These are phyloP conservation scores for Varecia variegata DNA, from an alignment of 2,797 vertebrate genomes.

Conservation along the genomic window DNA sequence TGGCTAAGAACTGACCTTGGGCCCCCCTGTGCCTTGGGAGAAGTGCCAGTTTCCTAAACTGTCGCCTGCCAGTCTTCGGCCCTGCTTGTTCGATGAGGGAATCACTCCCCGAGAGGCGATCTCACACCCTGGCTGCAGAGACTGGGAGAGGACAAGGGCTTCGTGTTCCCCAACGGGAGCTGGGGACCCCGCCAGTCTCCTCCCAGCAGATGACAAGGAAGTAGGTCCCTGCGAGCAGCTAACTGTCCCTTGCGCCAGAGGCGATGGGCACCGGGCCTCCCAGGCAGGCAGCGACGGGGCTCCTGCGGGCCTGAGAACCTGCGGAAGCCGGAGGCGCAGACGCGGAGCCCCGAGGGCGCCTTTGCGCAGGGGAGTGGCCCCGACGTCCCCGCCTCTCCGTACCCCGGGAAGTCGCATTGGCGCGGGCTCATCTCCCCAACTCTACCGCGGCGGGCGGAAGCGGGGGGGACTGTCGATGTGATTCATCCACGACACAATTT, in stretches of 20 bases:
- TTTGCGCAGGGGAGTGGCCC: not conserved
- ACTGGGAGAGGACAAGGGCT: not conserved
- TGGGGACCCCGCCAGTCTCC: not conserved
- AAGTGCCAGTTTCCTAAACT: not conserved
- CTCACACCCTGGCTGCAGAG: no score
- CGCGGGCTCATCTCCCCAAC: not conserved
- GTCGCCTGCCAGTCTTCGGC: not conserved
- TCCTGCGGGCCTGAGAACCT: not conserved
- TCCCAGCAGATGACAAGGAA: not conserved
- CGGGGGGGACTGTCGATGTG: not conserved
- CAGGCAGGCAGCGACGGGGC: not conserved
- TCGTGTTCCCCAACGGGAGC: not conserved
- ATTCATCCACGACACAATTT: not conserved
- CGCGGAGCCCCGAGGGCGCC: not conserved
- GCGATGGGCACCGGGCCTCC: not conserved
- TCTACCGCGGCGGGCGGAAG: rapidly evolving
- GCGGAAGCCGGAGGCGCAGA: not conserved
- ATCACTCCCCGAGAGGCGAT: rapidly evolving
- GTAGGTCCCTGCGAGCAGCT: not conserved
- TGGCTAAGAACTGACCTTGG: not conserved
- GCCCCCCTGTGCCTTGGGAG: not conserved
- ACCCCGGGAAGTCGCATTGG: not conserved
- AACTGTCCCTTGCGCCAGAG: not conserved
- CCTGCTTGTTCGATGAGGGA: not conserved
- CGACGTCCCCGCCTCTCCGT: no score